Evolutionary conservation across 2,888 invertebrate species (phyloP), one percentile per base, ranked within the genome.

Genomic region (Drosophila sordidula): DNA sequence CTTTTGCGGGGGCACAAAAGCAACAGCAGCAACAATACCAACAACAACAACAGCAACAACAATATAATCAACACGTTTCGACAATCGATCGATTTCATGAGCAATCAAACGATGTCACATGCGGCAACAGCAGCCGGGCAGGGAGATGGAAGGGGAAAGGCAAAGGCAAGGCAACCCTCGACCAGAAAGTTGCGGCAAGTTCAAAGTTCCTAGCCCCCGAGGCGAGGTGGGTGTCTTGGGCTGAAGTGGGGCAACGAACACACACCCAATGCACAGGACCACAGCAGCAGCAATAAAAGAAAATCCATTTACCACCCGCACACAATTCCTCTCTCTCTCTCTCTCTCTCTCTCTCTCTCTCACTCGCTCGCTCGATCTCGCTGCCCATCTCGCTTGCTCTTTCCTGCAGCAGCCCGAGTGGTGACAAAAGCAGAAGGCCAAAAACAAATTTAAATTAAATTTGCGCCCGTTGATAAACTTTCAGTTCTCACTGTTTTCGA

Each of bases 61-160:
- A 86, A 80, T 86, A 78, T 70, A 82, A 87, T 82, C 88, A 87
- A 87, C 88, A 87, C 82, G 82, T 82, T 78, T 75, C 59, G 74
- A 74, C 77, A 88, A 83, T 88, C 83, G 89, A 83, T 86, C 89
- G 87, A 83, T 88, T 83, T 88, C 89, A 86, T 86, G 83, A 88
- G 71, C 89, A 83, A 86, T 86, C 87, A 83, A 83, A 80, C 70
- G 84, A 59, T 84, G 83, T 86, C 82, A 82, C 88, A 82, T 82
- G 79, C 83, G 88, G 73, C 66, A 67, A 64, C 63, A 57, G 46
- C 58, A 57, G 34, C 50, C 34, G 38, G 34, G 14, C 29, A 29
- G 29, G 22, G 14, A 25, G 39, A 16, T 8, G 26, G 18, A 29
- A 29, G 14, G 26, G 39, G 68, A 39, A 38, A 47, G 34, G 29